Percentiles rank a stretch among this genome's conserved stretches.
These are phyloP conservation scores for Ascaphus truei DNA, from an alignment of 2,113 vertebrate genomes.

Conservation along the genomic window DNA sequence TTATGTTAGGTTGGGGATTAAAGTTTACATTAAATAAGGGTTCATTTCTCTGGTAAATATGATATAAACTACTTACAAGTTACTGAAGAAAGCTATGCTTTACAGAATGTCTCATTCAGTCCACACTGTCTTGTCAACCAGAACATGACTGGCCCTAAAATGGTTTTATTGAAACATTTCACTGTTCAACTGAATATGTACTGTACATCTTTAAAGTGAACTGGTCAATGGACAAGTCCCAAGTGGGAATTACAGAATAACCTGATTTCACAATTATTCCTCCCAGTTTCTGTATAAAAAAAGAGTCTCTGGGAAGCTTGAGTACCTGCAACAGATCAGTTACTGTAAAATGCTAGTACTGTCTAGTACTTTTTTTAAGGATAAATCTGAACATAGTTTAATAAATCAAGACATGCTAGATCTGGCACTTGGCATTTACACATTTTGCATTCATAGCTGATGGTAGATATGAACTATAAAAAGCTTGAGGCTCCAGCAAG, in stretches of 20 bases:
- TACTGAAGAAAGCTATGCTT: background rate
- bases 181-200: background rate
- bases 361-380: slow-evolving; percentile 25
- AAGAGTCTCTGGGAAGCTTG: background rate
- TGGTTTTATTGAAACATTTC: background rate
- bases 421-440: slow-evolving; percentile 52
- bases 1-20: too few relatives aligned
- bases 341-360: background rate
- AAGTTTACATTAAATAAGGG: too few relatives aligned
- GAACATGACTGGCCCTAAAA: background rate
- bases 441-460: slow-evolving; percentile 54
- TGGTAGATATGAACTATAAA: slow-evolving; percentile 35
- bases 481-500: slow-evolving; percentile 46
- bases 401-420: slow-evolving; percentile 42
- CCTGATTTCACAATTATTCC: slow-evolving; percentile 3
- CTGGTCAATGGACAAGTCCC: background rate
- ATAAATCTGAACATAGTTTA: slow-evolving; percentile 40
- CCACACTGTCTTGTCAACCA: background rate
- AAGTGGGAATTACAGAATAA: background rate
- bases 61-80: too few relatives aligned
- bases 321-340: background rate
- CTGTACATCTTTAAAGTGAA: background rate
- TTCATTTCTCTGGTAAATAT: too few relatives aligned
- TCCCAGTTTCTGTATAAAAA: background rate
- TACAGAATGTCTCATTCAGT: background rate